phyloP scores from a whole-genome alignment of 2,888 invertebrate species.

The Meteorus cinctellus region DNA sequence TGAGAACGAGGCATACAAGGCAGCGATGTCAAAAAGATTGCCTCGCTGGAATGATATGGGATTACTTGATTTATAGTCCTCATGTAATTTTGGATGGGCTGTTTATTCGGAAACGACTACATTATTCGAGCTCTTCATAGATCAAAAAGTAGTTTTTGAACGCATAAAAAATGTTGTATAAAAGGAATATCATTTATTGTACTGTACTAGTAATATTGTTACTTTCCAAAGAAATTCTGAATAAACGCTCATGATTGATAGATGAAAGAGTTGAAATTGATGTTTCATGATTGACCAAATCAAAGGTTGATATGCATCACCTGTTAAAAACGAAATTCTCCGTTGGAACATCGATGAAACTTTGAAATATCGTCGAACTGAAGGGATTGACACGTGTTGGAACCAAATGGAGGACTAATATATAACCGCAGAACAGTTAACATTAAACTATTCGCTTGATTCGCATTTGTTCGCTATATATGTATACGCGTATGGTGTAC shows the following conservation, averaged over 20 bases:
- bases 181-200: no score
- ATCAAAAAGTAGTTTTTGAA: no score
- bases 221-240: no score
- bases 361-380: neutral
- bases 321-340: neutral
- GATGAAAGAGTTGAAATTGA: neutral
- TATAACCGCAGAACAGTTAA: neutral
- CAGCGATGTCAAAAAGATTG: constrained; percentile 57
- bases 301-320: neutral
- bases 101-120: no score
- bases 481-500: no score
- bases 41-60: constrained; percentile 58
- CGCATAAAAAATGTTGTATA: no score
- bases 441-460: neutral
- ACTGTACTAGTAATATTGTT: no score
- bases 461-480: neutral
- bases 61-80: constrained; percentile 57
- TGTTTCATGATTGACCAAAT: neutral
- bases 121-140: no score
- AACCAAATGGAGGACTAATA: neutral
- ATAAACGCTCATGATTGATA: neutral
- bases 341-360: neutral
- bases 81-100: neutral
- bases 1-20: constrained; percentile 49
- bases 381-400: neutral